A percentile compares a stretch with the other conserved stretches of the same genome.
phyloP scores from a whole-genome alignment of 2,113 vertebrate genomes.

The Hippocampus barbouri region DNA sequence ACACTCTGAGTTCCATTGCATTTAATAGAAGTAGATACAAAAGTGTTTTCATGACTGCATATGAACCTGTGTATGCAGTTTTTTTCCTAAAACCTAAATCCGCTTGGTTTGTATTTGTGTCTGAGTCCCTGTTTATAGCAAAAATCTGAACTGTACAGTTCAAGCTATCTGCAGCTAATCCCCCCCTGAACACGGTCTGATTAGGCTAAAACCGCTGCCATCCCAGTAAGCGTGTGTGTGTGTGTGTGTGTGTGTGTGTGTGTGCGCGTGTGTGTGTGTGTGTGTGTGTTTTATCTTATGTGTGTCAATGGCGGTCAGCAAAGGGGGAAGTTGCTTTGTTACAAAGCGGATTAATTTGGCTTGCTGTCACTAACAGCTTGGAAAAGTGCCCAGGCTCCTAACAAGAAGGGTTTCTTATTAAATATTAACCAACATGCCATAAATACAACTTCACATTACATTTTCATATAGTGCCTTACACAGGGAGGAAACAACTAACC shows the following conservation, averaged over 20 bases:
- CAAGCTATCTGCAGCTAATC: constrained; percentile 59
- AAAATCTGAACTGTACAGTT: constrained; percentile 56
- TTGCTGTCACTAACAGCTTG: constrained; percentile 59
- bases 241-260: constrained; percentile 18
- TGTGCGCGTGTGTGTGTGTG: constrained; percentile 1
- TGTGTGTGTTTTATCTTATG: constrained; percentile 10
- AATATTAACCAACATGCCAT: constrained; percentile 60
- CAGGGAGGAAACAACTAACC: constrained; percentile 12
- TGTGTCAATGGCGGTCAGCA: constrained; percentile 65
- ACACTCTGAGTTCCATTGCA: neutral
- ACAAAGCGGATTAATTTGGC: constrained; percentile 72
- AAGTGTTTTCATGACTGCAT: constrained; percentile 33
- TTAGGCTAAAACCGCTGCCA: constrained; percentile 47
- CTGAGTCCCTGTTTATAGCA: constrained; percentile 35
- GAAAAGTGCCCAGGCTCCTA: constrained; percentile 52
- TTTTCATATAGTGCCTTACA: constrained; percentile 31
- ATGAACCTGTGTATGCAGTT: constrained; percentile 36
- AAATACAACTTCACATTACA: constrained; percentile 51
- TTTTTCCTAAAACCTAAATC: constrained; percentile 37
- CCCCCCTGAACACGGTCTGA: constrained; percentile 53
- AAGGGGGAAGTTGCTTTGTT: constrained; percentile 70
- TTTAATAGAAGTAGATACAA: neutral
- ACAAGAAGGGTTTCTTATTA: constrained; percentile 57
- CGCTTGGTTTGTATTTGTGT: constrained; percentile 42
- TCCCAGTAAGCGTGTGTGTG: constrained; percentile 35